phyloP scores from a whole-genome alignment of 2,888 invertebrate genomes.

The Nyleta sp. region DNA sequence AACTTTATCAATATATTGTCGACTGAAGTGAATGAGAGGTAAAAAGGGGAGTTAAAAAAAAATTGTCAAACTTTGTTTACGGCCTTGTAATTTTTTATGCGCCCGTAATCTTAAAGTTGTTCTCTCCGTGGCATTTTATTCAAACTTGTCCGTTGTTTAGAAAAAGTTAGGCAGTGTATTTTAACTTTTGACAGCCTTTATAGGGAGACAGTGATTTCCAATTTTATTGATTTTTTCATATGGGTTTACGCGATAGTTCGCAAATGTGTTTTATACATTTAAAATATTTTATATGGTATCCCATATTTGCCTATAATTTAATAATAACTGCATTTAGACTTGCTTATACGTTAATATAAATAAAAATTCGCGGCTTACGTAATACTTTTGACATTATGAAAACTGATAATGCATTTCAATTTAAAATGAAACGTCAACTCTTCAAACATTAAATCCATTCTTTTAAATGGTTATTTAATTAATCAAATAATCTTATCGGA shows the following conservation, averaged over 20 bases:
- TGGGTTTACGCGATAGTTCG: slow-evolving; percentile 22
- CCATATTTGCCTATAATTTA: background rate
- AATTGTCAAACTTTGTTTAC: slow-evolving; percentile 40
- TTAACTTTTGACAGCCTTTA: slow-evolving; percentile 45
- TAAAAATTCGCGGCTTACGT: too few relatives aligned
- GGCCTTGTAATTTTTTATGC: slow-evolving; percentile 37
- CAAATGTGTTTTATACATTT: slow-evolving; percentile 28
- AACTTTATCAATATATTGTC: slow-evolving; percentile 30
- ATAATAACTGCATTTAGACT: too few relatives aligned
- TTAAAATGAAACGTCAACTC: too few relatives aligned
- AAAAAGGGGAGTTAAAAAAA: slow-evolving; percentile 9
- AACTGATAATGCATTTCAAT: too few relatives aligned
- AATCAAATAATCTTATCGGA: too few relatives aligned
- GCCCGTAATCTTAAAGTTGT: slow-evolving; percentile 23
- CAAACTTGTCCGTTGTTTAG: slow-evolving; percentile 42
- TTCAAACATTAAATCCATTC: too few relatives aligned
- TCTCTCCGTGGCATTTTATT: slow-evolving; percentile 26
- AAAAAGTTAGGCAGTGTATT: slow-evolving; percentile 43
- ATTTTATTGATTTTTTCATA: slow-evolving; percentile 46
- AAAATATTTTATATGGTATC: slow-evolving; percentile 10
- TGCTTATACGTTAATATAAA: too few relatives aligned
- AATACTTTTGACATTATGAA: too few relatives aligned
- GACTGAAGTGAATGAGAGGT: slow-evolving; percentile 16
- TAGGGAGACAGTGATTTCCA: slow-evolving; percentile 45
- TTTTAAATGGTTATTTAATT: too few relatives aligned